phyloP scores from a whole-genome alignment of 2,888 invertebrate species.

The Tanypteryx hageni region DNA sequence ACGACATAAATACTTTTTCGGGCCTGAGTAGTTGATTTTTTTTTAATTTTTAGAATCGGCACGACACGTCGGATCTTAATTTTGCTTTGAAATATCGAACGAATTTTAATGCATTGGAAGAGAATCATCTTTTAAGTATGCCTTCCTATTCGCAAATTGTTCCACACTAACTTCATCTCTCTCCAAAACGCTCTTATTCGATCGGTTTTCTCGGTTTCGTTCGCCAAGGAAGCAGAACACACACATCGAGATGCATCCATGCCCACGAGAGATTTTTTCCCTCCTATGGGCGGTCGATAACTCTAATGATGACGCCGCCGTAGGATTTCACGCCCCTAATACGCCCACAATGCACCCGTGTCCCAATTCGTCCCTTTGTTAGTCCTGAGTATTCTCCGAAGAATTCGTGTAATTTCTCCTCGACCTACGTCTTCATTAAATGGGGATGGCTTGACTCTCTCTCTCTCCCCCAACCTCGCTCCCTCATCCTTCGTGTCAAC shows the following conservation, averaged over 20 bases:
- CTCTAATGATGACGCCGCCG: neutral
- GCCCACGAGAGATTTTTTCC: neutral
- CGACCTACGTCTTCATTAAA: conserved; percentile 35
- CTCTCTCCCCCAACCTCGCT: too few species aligned
- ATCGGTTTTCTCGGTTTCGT: neutral
- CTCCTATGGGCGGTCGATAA: neutral
- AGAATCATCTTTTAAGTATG: neutral
- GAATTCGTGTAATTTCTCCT: neutral
- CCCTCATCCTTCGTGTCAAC: neutral
- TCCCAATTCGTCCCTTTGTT: conserved; percentile 18
- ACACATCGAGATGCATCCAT: neutral
- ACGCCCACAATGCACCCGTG: conserved; percentile 18
- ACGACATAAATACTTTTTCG: too few species aligned
- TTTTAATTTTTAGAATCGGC: too few species aligned
- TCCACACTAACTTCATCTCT: too few species aligned
- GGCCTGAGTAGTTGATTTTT: too few species aligned
- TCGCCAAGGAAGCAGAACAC: neutral
- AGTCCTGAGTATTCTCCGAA: neutral
- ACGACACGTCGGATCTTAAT: too few species aligned
- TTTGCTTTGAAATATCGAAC: too few species aligned
- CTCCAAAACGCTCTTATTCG: neutral
- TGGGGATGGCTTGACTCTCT: neutral
- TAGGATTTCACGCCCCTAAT: conserved; percentile 14
- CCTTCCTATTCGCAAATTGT: neutral
- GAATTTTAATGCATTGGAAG: too few species aligned